Evolutionary conservation across 1,140 invertebrate genomes (phyloP).

Genomic region (Psix sp.): DNA sequence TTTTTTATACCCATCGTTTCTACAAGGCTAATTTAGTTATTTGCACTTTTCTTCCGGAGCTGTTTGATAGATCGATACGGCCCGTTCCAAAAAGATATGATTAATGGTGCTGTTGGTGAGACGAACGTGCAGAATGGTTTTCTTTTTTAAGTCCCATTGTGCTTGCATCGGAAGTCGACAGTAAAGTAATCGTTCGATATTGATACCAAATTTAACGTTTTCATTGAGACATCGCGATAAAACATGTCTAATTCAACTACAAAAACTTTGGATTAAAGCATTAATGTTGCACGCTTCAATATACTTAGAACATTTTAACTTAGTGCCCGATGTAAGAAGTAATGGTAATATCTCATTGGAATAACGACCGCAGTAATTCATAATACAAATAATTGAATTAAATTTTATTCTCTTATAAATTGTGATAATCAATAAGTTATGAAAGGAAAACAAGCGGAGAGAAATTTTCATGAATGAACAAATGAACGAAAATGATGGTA

Average conservation of each 20-base stretch:
- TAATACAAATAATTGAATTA: too few relatives aligned
- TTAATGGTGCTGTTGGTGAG: slow-evolving; percentile 13
- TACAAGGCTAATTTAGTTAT: slow-evolving; percentile 16
- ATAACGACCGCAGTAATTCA: slow-evolving; percentile 13
- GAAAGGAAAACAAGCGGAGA: too few relatives aligned
- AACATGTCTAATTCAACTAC: slow-evolving; percentile 1
- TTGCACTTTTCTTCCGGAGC: slow-evolving; percentile 8
- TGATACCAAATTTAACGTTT: slow-evolving; percentile 9
- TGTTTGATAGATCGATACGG: slow-evolving; percentile 19
- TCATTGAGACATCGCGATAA: slow-evolving; percentile 9
- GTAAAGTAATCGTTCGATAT: slow-evolving; percentile 8
- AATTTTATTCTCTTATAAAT: too few relatives aligned
- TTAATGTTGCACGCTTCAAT: slow-evolving; percentile 18
- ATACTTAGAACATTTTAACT: slow-evolving; percentile 10
- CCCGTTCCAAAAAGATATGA: slow-evolving; percentile 4
- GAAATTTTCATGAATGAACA: too few relatives aligned
- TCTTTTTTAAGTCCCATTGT: neutral
- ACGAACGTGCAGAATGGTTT: neutral
- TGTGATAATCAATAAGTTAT: too few relatives aligned
- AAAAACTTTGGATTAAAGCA: slow-evolving; percentile 4
- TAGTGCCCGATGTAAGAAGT: neutral
- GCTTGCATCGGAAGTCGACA: slow-evolving; percentile 5
- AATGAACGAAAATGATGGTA: too few relatives aligned
- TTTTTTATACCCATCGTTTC: slow-evolving; percentile 22
- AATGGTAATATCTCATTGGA: slow-evolving; percentile 3